Evolutionary conservation across 2,797 vertebrate genomes (phyloP), one percentile per base, ranked within the genome.

Genomic region (Lates japonicus): DNA sequence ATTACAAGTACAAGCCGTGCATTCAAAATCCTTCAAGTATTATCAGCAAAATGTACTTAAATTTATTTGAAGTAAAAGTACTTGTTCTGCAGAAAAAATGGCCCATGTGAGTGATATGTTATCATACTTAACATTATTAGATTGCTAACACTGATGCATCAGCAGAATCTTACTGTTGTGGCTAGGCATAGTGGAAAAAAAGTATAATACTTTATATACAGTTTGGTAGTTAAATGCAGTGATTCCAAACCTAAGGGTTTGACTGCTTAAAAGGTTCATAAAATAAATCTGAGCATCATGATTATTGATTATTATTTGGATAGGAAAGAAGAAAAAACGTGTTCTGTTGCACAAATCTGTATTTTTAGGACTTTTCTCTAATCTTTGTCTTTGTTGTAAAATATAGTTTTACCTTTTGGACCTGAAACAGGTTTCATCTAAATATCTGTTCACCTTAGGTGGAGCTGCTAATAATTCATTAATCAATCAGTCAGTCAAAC

Each of bases 401-500:
- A 31, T 55, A 31, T 17, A 55, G 8, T 16, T 55, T 29, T 31
- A n/a, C 48, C 48, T n/a, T 49, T 31, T 55, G 14, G 7, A 17
- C 52, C 41, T 57, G 49, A 69, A 49, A 25, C 20, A 9, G 10
- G 52, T 37, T 29, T 29, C 25, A 37, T 42, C 74, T 62, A 35
- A 59, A 22, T 51, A 70, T 46, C 1, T 37, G n/a, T 76, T 13
- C 10, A 60, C 14, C n/a, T 46, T 49, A 44, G 54, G 37, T 58
- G 5, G 29, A 68, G 35, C 8, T 67, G 60, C 42, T 59, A 48
- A 48, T 14, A 58, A 29, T 63, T 54, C 19, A 58, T 35, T 20
- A 59, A 72, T 55, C 54, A 73, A 25, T 69, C 63, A 52, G 2
- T 25, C n/a, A 13, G 35, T 68, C 37, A 65, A 52, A 49, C 19